Conservation (phyloP, 2,888 invertebrate genomes). For the Torymus tubicola region DNA sequence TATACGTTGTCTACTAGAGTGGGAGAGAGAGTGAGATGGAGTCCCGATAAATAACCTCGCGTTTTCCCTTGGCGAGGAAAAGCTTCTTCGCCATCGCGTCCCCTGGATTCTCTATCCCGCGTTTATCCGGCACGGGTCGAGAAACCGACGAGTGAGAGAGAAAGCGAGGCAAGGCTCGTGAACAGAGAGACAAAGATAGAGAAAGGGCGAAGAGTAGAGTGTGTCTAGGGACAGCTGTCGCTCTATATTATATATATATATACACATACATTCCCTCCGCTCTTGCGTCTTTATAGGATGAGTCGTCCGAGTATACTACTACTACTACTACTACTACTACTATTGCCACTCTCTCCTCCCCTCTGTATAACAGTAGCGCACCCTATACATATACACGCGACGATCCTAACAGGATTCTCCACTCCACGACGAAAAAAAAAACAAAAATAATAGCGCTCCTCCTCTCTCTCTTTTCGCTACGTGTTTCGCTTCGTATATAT, state of each 20-base stretch:
- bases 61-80: conserved; percentile 1
- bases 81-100: not conserved
- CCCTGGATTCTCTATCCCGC: conserved; percentile 34
- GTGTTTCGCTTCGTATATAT: not conserved
- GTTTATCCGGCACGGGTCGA: conserved; percentile 14
- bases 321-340: too few relatives aligned
- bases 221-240: conserved; percentile 34
- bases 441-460: not conserved
- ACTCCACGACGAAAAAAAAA: conserved; percentile 26
- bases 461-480: not conserved
- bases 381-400: not conserved
- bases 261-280: not conserved
- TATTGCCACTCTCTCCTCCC: too few relatives aligned
- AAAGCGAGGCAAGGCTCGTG: too few relatives aligned
- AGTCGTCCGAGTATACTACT: not conserved
- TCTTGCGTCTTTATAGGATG: conserved; percentile 13
- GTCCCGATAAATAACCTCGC: conserved; percentile 30
- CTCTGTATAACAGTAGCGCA: too few relatives aligned
- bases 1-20: too few relatives aligned
- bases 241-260: not conserved
- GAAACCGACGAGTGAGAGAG: too few relatives aligned
- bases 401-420: conserved; percentile 45
- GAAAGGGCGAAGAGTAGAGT: not conserved
- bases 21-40: conserved; percentile 4
- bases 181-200: too few relatives aligned